Base-by-base conservation (phyloP, 2,888 invertebrate genomes). In the Macrophya alboannulata region DNA sequence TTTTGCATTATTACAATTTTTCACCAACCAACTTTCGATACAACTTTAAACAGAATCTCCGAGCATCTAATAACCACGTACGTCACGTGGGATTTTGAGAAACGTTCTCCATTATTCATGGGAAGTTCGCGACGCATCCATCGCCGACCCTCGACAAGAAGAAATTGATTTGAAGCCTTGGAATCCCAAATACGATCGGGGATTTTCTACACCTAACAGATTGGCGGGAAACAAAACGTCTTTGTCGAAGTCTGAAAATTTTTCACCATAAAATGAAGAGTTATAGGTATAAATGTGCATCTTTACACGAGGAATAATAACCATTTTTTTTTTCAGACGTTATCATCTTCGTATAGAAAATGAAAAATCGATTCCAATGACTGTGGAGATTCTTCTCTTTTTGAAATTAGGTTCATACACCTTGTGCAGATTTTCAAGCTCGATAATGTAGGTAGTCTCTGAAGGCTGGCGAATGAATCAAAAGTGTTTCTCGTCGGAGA, bases 61-160 rank as follows among this genome's bases (percentile, higher is more conserved):
- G 86, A 87, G 83, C 86, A 88, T 87, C 88, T 89, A 89, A 91
- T 91, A 89, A 89, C 87, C 84, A 86, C 89, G 87, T 88, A 88
- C 86, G 85, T 68, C 87, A 88, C 86, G 87, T 88, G 88, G 89
- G 90, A 92, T 92, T 92, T 92, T 92, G 90, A 90, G 90, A 90
- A 92, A 92, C 90, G 90, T 87, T 89, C 88, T 92, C 90, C 92
- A 92, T 92, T 92, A 92, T 92, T 92, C 92, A 92, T 91, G 88
- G 89, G 86, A 87, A 89, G 88, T 88, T 89, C 89, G 86, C 89
- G 88, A 45, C 68, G 83, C 68, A 83, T 48, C 83, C 83, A 83
- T 71, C 65, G 82, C 45, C 82, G 68, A 79, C 43, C 82, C 82
- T 21, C 83, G 68, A 68, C 68, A 48, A 83, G 45, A 71, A 48